phyloP scores from a whole-genome alignment of 2,113 vertebrate genomes.

The Eleginops maclovinus region DNA sequence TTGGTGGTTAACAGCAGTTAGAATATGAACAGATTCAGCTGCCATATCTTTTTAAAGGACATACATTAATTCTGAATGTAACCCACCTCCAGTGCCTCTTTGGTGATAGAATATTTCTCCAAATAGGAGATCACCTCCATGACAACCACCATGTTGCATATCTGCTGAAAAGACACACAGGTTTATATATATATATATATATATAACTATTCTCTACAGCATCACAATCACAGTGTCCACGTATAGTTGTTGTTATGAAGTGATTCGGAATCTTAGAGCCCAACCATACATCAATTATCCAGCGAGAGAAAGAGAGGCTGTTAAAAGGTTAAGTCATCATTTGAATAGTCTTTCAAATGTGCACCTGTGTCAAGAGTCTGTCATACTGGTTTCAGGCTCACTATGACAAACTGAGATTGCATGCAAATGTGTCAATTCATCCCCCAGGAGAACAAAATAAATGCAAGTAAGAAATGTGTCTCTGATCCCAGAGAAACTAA shows the following conservation, averaged over 20 bases:
- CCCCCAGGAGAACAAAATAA: background rate
- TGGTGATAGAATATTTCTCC: conserved; percentile 98
- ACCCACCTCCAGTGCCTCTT: conserved; percentile 95
- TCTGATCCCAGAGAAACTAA: no score
- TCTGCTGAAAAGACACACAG: conserved; percentile 83
- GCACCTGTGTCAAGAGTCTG: conserved; percentile 71
- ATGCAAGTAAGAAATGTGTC: no score
- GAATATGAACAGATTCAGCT: background rate
- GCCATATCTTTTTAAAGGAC: background rate
- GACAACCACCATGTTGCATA: conserved; percentile 96
- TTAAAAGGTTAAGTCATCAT: conserved; percentile 29
- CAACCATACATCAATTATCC: background rate
- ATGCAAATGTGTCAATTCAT: conserved; percentile 62
- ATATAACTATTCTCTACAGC: background rate
- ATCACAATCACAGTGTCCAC: background rate
- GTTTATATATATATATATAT: conserved; percentile 14
- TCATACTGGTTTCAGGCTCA: conserved; percentile 64
- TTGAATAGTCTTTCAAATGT: conserved; percentile 80
- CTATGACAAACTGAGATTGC: conserved; percentile 54
- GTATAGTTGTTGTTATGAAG: background rate
- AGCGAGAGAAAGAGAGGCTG: background rate
- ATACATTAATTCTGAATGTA: background rate
- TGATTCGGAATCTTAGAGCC: background rate
- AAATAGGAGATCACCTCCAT: conserved; percentile 96
- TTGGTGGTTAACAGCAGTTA: background rate